These are phyloP conservation scores for Babylonia areolata DNA, from an alignment of 1,140 invertebrate genomes.

Conservation along the genomic window DNA sequence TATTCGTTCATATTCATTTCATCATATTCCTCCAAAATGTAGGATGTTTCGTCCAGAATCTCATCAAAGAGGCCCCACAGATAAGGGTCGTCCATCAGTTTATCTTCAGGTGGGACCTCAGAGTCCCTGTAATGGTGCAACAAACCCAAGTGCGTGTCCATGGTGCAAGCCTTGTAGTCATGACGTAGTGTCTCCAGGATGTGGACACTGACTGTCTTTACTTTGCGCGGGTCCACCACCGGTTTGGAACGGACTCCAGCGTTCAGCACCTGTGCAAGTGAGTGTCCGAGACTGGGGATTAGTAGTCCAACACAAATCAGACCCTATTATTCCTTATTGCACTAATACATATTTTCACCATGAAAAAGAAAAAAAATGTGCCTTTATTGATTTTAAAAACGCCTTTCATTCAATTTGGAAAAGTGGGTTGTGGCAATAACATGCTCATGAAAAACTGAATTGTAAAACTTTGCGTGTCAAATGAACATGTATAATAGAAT, in stretches of 20 bases:
- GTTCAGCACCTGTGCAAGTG: not conserved
- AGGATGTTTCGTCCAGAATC: not conserved
- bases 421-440: too few species aligned
- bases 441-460: too few species aligned
- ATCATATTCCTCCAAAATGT: not conserved
- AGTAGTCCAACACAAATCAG: too few species aligned
- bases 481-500: too few species aligned
- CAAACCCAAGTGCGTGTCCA: not conserved
- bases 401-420: too few species aligned
- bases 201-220: not conserved
- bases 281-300: too few species aligned
- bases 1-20: too few species aligned
- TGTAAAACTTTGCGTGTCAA: too few species aligned
- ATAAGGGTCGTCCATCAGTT: not conserved
- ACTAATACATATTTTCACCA: too few species aligned
- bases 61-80: not conserved
- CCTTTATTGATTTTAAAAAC: too few species aligned
- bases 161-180: not conserved
- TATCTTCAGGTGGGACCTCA: not conserved
- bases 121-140: conserved; percentile 13
- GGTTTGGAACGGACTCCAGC: not conserved
- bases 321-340: too few species aligned
- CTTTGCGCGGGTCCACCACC: conserved; percentile 19
- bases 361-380: too few species aligned
- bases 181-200: not conserved